Evolutionary conservation across 1,140 invertebrate species (phyloP), one percentile per base, ranked within the genome.

Genomic region (Eumaeus atala): DNA sequence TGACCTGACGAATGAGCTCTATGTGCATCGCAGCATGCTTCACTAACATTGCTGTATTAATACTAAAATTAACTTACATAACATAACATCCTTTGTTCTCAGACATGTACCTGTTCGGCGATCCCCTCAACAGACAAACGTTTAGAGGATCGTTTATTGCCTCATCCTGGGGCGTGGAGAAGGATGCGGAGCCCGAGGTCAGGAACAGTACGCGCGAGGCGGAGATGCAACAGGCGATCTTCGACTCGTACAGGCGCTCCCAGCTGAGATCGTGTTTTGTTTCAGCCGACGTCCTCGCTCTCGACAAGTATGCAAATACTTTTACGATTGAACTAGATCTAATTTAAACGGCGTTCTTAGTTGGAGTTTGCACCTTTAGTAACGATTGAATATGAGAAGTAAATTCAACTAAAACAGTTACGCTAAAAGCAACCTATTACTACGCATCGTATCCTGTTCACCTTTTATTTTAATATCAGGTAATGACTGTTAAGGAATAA

Each of bases 61-160:
- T 28, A 28, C 21, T 6, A 28, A 28, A 28, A 28, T 6, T 28
- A 28, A 28, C 21, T 6, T 28, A 16, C 14, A 40, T 12, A 6
- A n/a, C n/a, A n/a, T n/a, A n/a, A n/a, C n/a, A n/a, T n/a, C 38
- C 11, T 51, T 58, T 40, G 56, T 65, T 91, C 91, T 52, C 88
- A 96, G 95, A 95, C 73, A 93, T 93, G 66, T 95, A 94, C 74
- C 90, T 95, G 56, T 90, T 92, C 16, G 89, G 92, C n/a, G 92
- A 95, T 61, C 90, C 92, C 48, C 82, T 92, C 16, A 91, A 92
- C 62, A 93, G 95, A 78, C 92, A 93, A 73, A 89, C 94, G 3
- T 96, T 95, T 76, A 89, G 94, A 55, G 95, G 92, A 9, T 92
- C 92, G 33, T 94, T 96, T 72, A 90, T 76, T 90, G 95, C 62